Conservation (phyloP, 2,888 invertebrate genomes). For the Chironomus riparius region DNA sequence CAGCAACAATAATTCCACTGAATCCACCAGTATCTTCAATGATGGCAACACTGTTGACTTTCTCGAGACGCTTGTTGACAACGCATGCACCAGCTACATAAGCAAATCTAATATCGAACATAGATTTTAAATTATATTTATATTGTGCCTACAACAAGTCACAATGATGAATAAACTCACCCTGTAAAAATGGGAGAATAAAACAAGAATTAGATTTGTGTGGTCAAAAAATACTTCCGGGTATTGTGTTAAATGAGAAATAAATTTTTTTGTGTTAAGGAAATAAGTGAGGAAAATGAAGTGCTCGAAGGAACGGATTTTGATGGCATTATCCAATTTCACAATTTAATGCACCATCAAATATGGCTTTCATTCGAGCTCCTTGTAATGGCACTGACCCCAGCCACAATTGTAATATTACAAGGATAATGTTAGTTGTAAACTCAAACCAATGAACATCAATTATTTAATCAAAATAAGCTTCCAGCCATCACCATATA, state of each 20-base stretch:
- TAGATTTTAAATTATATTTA: neutral
- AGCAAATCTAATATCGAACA: constrained; percentile 55
- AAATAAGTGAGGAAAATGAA: no score
- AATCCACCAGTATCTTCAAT: constrained; percentile 95
- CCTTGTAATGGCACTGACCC: neutral
- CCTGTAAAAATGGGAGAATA: no score
- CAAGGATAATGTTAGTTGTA: constrained; percentile 2
- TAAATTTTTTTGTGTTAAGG: no score
- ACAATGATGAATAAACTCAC: neutral
- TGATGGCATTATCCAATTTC: constrained; percentile 9
- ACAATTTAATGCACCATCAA: constrained; percentile 9
- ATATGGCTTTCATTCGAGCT: neutral
- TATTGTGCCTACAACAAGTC: neutral
- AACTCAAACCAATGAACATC: constrained; percentile 4
- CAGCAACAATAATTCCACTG: constrained; percentile 92
- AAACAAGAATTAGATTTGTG: neutral
- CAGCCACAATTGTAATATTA: neutral
- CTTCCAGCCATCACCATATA: neutral
- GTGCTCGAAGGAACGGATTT: neutral
- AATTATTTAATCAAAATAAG: neutral
- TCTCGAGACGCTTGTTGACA: constrained; percentile 88
- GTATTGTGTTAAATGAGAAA: no score
- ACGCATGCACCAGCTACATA: constrained; percentile 95
- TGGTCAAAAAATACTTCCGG: no score
- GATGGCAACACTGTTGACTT: constrained; percentile 92